Percentiles rank a stretch among this genome's conserved stretches.
Evolutionary conservation across 1,140 invertebrate genomes (phyloP).

Genomic region (Lineus longissimus): DNA sequence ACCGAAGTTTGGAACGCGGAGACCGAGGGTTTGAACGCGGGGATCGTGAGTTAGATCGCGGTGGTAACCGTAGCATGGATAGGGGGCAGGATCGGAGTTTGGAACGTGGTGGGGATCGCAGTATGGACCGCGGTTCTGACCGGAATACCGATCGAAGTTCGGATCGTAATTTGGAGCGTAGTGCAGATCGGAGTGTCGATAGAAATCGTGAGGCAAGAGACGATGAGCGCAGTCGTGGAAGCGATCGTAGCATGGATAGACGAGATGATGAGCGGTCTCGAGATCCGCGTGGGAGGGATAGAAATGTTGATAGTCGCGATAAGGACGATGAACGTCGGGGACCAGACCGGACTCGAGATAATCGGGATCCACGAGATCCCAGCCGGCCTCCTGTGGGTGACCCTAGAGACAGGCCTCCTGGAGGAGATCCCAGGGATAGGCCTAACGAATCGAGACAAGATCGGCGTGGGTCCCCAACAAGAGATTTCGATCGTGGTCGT

Average conservation of each 20-base stretch:
- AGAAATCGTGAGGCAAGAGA: constrained; percentile 2
- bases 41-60: not conserved
- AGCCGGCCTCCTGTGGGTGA: no score
- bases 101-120: not conserved
- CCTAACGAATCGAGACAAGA: not conserved
- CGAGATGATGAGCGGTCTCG: constrained; percentile 7
- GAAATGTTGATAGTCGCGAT: no score
- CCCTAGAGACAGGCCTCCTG: no score
- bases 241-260: not conserved
- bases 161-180: constrained; percentile 9
- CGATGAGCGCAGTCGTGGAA: not conserved
- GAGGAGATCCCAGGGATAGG: no score
- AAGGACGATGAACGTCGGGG: no score
- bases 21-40: constrained; percentile 6
- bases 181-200: constrained; percentile 23
- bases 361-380: no score
- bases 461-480: constrained; percentile 5
- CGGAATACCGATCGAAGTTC: constrained; percentile 4
- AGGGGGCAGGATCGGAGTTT: not conserved
- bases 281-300: no score
- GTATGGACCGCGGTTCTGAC: not conserved
- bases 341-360: no score
- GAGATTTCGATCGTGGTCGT: not conserved
- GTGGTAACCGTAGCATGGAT: not conserved
- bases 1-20: constrained; percentile 1